Conservation (phyloP, 2,797 vertebrate species). For the Crocodylus rhombifer region DNA sequence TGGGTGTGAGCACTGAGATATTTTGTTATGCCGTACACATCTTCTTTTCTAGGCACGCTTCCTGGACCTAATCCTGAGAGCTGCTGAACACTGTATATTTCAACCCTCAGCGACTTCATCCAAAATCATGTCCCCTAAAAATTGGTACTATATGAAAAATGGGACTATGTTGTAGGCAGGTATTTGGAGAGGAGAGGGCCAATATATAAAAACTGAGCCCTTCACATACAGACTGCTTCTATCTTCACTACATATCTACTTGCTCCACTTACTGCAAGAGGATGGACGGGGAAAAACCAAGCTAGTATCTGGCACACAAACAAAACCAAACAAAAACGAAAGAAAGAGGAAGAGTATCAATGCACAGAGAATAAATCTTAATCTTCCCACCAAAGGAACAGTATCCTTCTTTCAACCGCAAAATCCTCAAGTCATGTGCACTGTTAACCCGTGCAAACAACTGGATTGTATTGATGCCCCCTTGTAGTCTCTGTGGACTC, state of each 20-base stretch:
- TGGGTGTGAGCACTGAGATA: background rate
- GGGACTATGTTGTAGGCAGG: conserved; percentile 26
- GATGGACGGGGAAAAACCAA: too few relatives aligned
- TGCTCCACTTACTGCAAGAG: background rate
- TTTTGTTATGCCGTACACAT: background rate
- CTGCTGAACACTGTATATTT: background rate
- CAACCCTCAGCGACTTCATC: conserved; percentile 36
- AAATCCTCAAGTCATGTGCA: background rate
- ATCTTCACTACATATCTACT: conserved; percentile 40
- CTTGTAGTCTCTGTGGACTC: background rate
- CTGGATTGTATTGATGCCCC: rapidly evolving
- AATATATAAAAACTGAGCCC: conserved; percentile 33
- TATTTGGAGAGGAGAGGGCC: conserved; percentile 44
- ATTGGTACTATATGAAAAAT: conserved; percentile 46
- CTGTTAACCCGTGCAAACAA: background rate
- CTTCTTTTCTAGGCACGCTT: conserved; percentile 28
- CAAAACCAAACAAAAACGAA: background rate
- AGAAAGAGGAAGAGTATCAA: background rate
- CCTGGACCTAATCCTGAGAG: background rate
- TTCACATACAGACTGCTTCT: conserved; percentile 28
- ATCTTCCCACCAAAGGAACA: background rate
- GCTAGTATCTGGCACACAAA: background rate
- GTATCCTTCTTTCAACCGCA: background rate
- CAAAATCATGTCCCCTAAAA: conserved; percentile 38
- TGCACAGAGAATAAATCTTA: background rate